These are phyloP conservation scores for Drosophila tropicalis DNA, from an alignment of 1,140 invertebrate species.

Conservation along the genomic window DNA sequence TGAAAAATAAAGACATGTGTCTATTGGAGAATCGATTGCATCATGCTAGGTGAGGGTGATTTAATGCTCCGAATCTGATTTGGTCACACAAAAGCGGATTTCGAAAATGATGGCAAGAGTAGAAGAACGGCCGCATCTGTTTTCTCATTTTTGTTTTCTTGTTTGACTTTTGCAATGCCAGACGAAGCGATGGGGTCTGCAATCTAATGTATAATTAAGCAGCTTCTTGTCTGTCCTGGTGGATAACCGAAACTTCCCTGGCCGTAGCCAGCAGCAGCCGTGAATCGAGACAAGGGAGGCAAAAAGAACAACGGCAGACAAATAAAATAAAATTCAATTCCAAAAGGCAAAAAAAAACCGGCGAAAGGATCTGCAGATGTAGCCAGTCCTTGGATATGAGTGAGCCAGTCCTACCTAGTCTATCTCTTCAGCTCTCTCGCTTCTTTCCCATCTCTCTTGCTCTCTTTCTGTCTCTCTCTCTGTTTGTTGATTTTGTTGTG, in stretches of 20 bases:
- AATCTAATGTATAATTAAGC: slow-evolving; percentile 59
- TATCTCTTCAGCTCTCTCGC: no score
- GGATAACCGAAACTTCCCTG: slow-evolving; percentile 45
- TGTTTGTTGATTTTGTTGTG: slow-evolving; percentile 61
- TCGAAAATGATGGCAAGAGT: no score
- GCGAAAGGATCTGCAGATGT: background rate
- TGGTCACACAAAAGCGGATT: no score
- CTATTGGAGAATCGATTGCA: no score
- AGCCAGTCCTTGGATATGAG: background rate
- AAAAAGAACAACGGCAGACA: slow-evolving; percentile 20
- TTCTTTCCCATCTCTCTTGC: background rate
- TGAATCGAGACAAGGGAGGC: no score
- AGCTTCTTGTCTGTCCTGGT: slow-evolving; percentile 42
- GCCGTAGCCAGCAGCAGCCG: slow-evolving; percentile 2
- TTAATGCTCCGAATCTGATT: no score
- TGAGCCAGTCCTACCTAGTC: no score
- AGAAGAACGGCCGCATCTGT: background rate
- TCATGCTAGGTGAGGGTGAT: no score
- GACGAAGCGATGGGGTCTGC: background rate
- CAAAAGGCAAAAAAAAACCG: background rate
- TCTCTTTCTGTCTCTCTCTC: slow-evolving; percentile 14
- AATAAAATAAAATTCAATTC: slow-evolving; percentile 11
- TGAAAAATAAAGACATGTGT: no score
- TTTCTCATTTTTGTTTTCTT: no score
- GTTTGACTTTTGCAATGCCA: no score